Percentiles rank a stretch among this genome's conserved stretches.
Conservation (phyloP, 2,113 vertebrate genomes). For the Seriola aureovittata region DNA sequence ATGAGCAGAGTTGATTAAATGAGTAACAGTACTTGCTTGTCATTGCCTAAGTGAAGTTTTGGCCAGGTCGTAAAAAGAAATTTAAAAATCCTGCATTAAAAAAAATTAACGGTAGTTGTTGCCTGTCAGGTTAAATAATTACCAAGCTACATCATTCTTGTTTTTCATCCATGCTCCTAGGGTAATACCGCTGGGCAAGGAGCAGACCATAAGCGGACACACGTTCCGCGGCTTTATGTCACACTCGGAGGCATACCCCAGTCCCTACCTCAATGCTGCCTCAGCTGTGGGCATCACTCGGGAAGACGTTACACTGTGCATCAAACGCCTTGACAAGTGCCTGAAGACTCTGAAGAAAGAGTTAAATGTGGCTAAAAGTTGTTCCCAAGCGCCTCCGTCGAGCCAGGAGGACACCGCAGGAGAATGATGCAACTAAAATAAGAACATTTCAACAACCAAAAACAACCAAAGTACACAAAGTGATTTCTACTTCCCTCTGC, state of each 20-base stretch:
- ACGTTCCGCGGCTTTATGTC: conserved; percentile 96
- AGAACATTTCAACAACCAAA: background rate
- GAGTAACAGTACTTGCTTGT: background rate
- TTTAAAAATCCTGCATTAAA: too few relatives aligned
- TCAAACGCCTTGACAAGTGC: conserved; percentile 95
- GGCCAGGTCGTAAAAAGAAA: background rate
- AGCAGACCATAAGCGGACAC: conserved; percentile 91
- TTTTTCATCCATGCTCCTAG: conserved; percentile 79
- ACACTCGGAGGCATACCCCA: conserved; percentile 90
- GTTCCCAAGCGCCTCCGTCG: background rate
- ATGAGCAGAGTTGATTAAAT: too few relatives aligned
- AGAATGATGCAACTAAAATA: conserved; percentile 41
- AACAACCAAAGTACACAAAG: background rate
- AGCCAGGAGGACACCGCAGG: conserved; percentile 42
- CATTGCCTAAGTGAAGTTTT: background rate
- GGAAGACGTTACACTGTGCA: conserved; percentile 91
- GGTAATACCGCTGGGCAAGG: conserved; percentile 89
- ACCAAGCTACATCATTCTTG: background rate
- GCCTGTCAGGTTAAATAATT: background rate
- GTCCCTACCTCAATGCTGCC: conserved; percentile 96
- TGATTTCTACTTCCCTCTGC: background rate
- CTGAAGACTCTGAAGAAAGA: conserved; percentile 87
- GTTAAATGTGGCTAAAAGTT: conserved; percentile 19
- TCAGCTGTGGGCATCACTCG: conserved; percentile 93
- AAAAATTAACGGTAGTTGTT: background rate